Conservation (phyloP, 2,888 invertebrate genomes). For the Smittia sp. region DNA sequence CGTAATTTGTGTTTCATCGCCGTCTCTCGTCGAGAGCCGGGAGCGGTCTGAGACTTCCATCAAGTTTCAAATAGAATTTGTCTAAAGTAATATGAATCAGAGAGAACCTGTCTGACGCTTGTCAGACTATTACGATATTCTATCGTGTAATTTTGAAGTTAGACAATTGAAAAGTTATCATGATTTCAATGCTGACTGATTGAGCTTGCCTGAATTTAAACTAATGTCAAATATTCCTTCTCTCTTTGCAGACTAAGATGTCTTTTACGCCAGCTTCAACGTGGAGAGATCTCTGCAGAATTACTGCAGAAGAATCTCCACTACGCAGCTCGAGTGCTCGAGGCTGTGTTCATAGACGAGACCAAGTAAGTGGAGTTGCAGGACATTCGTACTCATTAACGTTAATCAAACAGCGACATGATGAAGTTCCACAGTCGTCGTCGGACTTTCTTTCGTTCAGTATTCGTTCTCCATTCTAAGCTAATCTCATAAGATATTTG, state of each 20-base stretch:
- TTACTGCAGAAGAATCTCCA: constrained; percentile 88
- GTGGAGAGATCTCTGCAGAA: constrained; percentile 84
- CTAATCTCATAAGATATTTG: constrained; percentile 7
- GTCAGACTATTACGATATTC: too few species aligned
- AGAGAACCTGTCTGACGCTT: too few species aligned
- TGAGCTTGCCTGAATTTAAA: neutral
- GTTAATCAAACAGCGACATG: neutral
- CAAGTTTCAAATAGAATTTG: neutral
- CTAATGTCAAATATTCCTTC: neutral
- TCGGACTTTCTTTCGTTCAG: neutral
- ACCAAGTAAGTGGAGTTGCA: constrained; percentile 71
- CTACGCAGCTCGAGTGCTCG: constrained; percentile 88
- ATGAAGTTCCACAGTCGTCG: neutral
- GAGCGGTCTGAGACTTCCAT: neutral
- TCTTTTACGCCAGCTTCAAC: constrained; percentile 81
- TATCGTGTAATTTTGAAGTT: too few species aligned
- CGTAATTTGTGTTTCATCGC: neutral
- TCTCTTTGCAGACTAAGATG: constrained; percentile 75
- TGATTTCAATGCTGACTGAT: too few species aligned
- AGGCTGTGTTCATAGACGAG: constrained; percentile 90
- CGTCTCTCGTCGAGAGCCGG: neutral
- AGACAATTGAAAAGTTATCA: too few species aligned
- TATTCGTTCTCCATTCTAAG: constrained; percentile 10
- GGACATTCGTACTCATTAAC: neutral
- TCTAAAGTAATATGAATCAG: too few species aligned